Percentiles rank a stretch among this genome's conserved stretches.
phyloP scores from a whole-genome alignment of 1,140 invertebrate genomes.

The Protaetia brevitarsis region DNA sequence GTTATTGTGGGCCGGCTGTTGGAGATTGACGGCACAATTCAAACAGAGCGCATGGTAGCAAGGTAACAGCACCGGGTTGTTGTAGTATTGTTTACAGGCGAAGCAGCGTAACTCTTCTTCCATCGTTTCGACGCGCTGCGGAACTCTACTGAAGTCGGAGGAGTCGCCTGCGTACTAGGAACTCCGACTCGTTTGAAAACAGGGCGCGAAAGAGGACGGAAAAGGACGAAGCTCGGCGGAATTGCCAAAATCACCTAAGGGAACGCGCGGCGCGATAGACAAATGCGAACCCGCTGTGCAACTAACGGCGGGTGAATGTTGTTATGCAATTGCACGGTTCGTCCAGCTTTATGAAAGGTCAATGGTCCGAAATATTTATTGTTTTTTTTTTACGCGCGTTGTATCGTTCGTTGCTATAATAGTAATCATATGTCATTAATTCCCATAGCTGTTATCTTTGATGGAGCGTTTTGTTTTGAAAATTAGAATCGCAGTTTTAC shows the following conservation, averaged over 20 bases:
- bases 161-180: slow-evolving; percentile 18
- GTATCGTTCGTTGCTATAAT: background rate
- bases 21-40: slow-evolving; percentile 81
- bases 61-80: slow-evolving; percentile 88
- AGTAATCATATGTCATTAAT: too few relatives aligned
- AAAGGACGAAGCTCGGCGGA: slow-evolving; percentile 8
- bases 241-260: slow-evolving; percentile 19
- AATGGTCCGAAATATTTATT: slow-evolving; percentile 18
- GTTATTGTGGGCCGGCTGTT: slow-evolving; percentile 59
- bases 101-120: slow-evolving; percentile 95
- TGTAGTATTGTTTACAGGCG: slow-evolving; percentile 87
- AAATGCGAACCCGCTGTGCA: background rate
- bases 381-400: background rate
- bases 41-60: slow-evolving; percentile 92
- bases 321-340: slow-evolving; percentile 25
- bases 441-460: too few relatives aligned
- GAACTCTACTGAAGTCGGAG: slow-evolving; percentile 8
- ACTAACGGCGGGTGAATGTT: too few relatives aligned
- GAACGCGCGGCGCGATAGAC: background rate
- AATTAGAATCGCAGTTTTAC: too few relatives aligned
- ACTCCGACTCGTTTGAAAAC: slow-evolving; percentile 20
- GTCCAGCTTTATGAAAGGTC: background rate
- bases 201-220: slow-evolving; percentile 13
- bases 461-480: too few relatives aligned
- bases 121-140: slow-evolving; percentile 56